Conservation (phyloP, 1,140 invertebrate genomes). For the Drosophila kurseongensis region DNA sequence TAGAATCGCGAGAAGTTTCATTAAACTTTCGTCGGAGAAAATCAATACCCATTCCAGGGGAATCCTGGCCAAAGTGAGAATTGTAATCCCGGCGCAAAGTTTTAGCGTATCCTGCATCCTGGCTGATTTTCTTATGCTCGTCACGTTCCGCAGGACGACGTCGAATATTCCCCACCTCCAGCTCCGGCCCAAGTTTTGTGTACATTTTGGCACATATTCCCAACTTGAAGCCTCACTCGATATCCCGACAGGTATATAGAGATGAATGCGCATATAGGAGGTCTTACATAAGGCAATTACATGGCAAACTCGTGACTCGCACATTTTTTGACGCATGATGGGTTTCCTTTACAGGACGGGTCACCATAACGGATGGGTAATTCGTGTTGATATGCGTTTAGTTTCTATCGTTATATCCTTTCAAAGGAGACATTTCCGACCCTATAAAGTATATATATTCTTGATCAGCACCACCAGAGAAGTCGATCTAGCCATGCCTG, state of each 20-base stretch:
- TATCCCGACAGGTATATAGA: conserved; percentile 34
- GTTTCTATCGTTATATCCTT: not conserved
- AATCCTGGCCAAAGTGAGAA: conserved; percentile 31
- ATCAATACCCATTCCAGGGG: conserved; percentile 59
- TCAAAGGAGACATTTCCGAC: too few species aligned
- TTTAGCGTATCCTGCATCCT: conserved; percentile 22
- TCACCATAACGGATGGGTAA: conserved; percentile 10
- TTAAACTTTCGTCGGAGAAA: conserved; percentile 59
- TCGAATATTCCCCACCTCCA: conserved; percentile 50
- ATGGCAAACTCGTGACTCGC: conserved; percentile 23
- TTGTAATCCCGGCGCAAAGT: conserved; percentile 60
- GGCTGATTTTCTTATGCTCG: conserved; percentile 49
- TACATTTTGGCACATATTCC: conserved; percentile 75
- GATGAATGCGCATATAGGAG: conserved; percentile 2
- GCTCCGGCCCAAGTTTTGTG: conserved; percentile 60
- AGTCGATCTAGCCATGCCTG: too few species aligned
- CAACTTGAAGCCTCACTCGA: conserved; percentile 38
- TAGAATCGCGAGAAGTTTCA: conserved; percentile 42
- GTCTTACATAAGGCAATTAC: conserved; percentile 17
- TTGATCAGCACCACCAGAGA: too few species aligned
- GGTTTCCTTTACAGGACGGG: not conserved
- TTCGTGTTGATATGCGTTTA: conserved; percentile 26
- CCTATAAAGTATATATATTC: too few species aligned
- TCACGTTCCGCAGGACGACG: conserved; percentile 69
- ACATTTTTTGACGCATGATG: conserved; percentile 14